Evolutionary conservation across 30 jellyfish, hydroid and myxozoan genomes (phyloP).

Genomic region (Pseudorhiza aurosa): DNA sequence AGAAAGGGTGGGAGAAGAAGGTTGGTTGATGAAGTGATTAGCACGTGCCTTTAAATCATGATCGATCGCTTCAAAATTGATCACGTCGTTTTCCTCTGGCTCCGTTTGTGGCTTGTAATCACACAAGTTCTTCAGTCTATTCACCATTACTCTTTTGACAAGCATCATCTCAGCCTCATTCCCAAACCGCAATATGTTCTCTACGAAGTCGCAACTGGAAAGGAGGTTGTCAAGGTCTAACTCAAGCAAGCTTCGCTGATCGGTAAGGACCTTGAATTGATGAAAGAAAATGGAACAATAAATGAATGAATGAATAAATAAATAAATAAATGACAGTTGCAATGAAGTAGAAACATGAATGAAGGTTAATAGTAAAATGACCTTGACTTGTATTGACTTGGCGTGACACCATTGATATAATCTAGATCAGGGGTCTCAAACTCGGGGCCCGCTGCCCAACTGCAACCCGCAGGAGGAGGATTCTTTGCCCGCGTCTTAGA

Average conservation of each 20-base stretch:
- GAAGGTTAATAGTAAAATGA: background rate
- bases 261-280: slow-evolving; percentile 69
- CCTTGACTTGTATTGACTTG: background rate
- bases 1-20: too few species aligned
- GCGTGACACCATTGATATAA: too few species aligned
- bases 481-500: too few species aligned
- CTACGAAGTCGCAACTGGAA: slow-evolving; percentile 90
- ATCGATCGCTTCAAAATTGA: slow-evolving; percentile 62
- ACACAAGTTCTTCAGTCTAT: slow-evolving; percentile 63
- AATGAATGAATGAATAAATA: too few species aligned
- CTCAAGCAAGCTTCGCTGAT: slow-evolving; percentile 76
- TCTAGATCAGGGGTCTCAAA: too few species aligned
- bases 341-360: background rate
- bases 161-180: slow-evolving; percentile 99
- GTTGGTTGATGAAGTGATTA: background rate
- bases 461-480: too few species aligned
- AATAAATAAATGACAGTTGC: background rate
- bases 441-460: too few species aligned
- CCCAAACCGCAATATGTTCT: slow-evolving; percentile 89
- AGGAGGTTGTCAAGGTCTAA: slow-evolving; percentile 89
- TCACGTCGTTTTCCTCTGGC: slow-evolving; percentile 95
- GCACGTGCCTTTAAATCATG: slow-evolving; percentile 59
- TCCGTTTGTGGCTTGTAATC: slow-evolving; percentile 87
- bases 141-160: slow-evolving; percentile 77
- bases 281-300: background rate